A percentile compares a stretch with the other conserved stretches of the same genome.
Evolutionary conservation across 2,113 vertebrate genomes (phyloP).

Genomic region (Taxidea taxus): DNA sequence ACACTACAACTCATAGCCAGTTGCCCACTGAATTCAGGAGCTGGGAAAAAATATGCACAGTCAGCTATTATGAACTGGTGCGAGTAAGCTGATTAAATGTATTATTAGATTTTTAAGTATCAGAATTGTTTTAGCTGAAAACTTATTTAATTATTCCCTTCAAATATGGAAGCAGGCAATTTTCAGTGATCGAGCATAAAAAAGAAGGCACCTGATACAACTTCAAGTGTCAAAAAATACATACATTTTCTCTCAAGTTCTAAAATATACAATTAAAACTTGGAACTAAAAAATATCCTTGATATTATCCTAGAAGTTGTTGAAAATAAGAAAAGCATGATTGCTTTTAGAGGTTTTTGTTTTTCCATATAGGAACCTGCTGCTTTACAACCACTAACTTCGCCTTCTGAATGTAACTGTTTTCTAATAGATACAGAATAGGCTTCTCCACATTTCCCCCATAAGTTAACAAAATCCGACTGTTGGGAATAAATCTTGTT

Average conservation of each 20-base stretch:
- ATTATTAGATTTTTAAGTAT: not conserved
- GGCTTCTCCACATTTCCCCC: not conserved
- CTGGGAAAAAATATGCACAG: not conserved
- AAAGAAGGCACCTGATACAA: not conserved
- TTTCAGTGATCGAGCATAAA: not conserved
- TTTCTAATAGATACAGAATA: not conserved
- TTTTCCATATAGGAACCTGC: not conserved
- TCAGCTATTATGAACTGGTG: rapidly evolving
- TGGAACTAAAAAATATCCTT: not conserved
- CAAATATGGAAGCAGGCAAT: not conserved
- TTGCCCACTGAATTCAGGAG: not conserved
- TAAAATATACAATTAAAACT: not conserved
- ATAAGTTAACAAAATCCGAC: constrained; percentile 5
- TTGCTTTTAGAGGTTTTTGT: not conserved
- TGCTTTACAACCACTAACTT: not conserved
- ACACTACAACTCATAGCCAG: not conserved
- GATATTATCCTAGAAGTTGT: not conserved
- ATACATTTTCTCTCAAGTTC: not conserved
- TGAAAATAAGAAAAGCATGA: not conserved
- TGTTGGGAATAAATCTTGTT: not conserved
- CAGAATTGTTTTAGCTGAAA: not conserved
- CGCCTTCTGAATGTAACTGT: not conserved
- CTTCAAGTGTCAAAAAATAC: not conserved
- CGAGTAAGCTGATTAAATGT: not conserved
- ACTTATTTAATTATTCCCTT: not conserved